Evolutionary conservation across 2,797 vertebrate species (phyloP).

Genomic region (Myotis daubentonii): DNA sequence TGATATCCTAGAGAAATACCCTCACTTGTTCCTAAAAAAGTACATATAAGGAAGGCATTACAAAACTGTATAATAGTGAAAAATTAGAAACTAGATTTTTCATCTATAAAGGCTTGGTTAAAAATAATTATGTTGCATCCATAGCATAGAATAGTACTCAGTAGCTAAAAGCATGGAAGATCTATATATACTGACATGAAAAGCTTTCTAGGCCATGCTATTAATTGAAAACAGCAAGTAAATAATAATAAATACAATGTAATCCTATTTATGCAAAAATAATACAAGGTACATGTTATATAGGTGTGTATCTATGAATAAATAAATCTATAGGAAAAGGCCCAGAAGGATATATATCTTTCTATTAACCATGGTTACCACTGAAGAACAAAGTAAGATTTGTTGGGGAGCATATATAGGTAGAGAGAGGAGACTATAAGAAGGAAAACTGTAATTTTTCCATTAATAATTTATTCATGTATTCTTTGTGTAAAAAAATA

Average conservation of each 20-base stretch:
- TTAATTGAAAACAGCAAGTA: no score
- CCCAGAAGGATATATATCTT: background rate
- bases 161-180: no score
- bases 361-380: background rate
- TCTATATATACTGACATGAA: no score
- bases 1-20: no score
- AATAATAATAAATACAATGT: background rate
- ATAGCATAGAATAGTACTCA: no score
- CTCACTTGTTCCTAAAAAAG: no score
- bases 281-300: background rate
- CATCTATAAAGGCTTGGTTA: no score
- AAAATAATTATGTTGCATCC: no score
- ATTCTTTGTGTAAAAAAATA: background rate
- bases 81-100: no score
- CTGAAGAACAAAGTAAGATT: background rate
- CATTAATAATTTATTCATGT: background rate
- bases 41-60: no score
- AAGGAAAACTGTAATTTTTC: background rate
- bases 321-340: background rate
- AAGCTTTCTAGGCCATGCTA: no score
- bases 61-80: no score
- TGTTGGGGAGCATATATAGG: background rate
- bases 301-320: background rate
- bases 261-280: slow-evolving; percentile 6
- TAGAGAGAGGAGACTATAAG: background rate